Base-by-base conservation (phyloP, 1,140 invertebrate genomes). In the Hylaeus volcanicus region DNA sequence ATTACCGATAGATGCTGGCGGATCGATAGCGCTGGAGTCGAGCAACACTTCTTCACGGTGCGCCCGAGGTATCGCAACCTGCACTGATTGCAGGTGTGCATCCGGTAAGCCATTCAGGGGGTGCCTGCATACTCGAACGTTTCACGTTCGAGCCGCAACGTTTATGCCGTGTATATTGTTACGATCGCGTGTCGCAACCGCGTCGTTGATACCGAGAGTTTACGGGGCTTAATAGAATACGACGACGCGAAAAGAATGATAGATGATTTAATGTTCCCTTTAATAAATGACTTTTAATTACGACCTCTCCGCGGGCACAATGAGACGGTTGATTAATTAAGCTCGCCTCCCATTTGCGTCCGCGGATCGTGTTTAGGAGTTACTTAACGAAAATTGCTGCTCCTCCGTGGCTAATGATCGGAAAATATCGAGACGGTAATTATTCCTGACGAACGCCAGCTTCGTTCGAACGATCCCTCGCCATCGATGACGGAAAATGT, bases 41-140 rank as follows among this genome's bases (percentile, higher is more conserved):
- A 15, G 68, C 11, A 15, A 37, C 56, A 6, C 60, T 56, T 8
- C 55, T 51, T 51, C 6, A 58, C 51, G 53, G 37, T 41, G 64
- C 85, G 82, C 73, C 86, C 81, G 79, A 53, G 55, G 64, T 65
- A 77, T 63, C 61, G 86, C 82, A 85, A 88, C 76, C 83, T 71
- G 79, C 55, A 76, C 74, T 79, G 79, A 85, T 82, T 56, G 70
- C 69, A 84, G 76, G 79, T 85, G 76, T 80, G 79, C 83, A 88
- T 88, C 82, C 86, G 85, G 82, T 70, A 61, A 84, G 73, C 86
- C 82, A 87, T 79, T 83, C 83, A 79, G 79, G 65, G 82, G 73
- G 87, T 88, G 73, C 63, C 77, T 83, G 70, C 83, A 83, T 64
- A 55, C 48, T 74, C 71, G 77, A 80, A 56, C 70, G 75, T 81